A percentile compares a stretch with the other conserved stretches of the same genome.
phyloP scores from a whole-genome alignment of 1,140 invertebrate genomes.

The Monomorium pharaonis region DNA sequence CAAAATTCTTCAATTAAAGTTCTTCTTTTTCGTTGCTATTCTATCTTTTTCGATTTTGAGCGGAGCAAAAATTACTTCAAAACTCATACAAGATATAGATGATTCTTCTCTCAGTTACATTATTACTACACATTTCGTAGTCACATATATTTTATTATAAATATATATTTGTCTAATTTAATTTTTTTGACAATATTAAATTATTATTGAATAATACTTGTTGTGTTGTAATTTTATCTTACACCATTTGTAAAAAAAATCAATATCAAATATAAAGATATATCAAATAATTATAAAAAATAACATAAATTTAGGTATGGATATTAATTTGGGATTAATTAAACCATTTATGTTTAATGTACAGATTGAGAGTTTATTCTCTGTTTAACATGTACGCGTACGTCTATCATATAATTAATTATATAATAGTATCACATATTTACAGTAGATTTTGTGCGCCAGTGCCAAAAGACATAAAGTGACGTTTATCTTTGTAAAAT shows the following conservation, averaged over 20 bases:
- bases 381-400: slow-evolving; percentile 70
- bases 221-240: not conserved
- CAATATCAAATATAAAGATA: not conserved
- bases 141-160: not conserved
- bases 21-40: slow-evolving; percentile 62
- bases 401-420: slow-evolving; percentile 62
- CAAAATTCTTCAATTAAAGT: slow-evolving; percentile 63
- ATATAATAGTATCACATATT: slow-evolving; percentile 68
- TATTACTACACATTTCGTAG: not conserved
- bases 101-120: not conserved
- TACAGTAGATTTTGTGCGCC: slow-evolving; percentile 73
- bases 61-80: not conserved
- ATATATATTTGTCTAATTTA: not conserved
- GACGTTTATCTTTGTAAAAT: slow-evolving; percentile 50
- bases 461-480: slow-evolving; percentile 55
- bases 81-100: not conserved
- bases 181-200: not conserved
- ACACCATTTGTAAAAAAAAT: not conserved
- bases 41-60: not conserved
- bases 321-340: slow-evolving; percentile 49
- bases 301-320: slow-evolving; percentile 24
- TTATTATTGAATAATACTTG: not conserved
- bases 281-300: not conserved
- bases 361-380: slow-evolving; percentile 78
- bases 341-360: slow-evolving; percentile 56